A percentile compares a stretch with the other conserved stretches of the same genome.
These are phyloP conservation scores for Betta splendens DNA, from an alignment of 2,797 vertebrate species.

Conservation along the genomic window DNA sequence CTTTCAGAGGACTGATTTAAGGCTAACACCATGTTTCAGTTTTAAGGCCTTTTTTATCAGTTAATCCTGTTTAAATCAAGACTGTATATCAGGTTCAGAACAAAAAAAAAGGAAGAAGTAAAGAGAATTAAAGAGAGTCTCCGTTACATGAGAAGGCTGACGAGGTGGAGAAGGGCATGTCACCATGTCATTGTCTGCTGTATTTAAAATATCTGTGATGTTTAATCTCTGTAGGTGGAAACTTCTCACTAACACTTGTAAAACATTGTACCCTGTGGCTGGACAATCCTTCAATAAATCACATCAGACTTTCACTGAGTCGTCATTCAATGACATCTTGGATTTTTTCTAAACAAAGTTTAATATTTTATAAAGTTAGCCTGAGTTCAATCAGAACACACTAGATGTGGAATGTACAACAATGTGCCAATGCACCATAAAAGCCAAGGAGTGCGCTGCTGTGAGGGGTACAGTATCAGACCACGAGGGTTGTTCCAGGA, in stretches of 20 bases:
- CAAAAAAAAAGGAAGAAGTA: neutral
- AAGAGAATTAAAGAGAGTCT: neutral
- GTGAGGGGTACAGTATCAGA: too few relatives aligned
- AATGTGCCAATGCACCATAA: too few relatives aligned
- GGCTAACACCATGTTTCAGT: too few relatives aligned
- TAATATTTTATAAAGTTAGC: too few relatives aligned
- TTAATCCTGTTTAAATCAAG: too few relatives aligned
- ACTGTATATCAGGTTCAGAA: neutral
- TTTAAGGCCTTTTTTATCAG: too few relatives aligned
- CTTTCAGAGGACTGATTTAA: too few relatives aligned
- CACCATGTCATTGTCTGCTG: constrained; percentile 9
- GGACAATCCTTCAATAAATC: constrained; percentile 56
- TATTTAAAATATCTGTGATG: constrained; percentile 56
- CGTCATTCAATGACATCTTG: neutral
- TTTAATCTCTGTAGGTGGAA: constrained; percentile 58
- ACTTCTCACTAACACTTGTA: constrained; percentile 61
- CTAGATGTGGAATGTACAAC: too few relatives aligned
- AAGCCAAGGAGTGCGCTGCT: too few relatives aligned
- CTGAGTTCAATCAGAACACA: too few relatives aligned
- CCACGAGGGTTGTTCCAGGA: too few relatives aligned
- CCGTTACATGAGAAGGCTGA: neutral
- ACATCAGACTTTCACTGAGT: constrained; percentile 43
- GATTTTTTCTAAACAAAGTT: too few relatives aligned
- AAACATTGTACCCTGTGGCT: constrained; percentile 50
- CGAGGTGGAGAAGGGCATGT: neutral